Evolutionary conservation across 2,888 invertebrate genomes (phyloP).

Genomic region (Colletes collaris): DNA sequence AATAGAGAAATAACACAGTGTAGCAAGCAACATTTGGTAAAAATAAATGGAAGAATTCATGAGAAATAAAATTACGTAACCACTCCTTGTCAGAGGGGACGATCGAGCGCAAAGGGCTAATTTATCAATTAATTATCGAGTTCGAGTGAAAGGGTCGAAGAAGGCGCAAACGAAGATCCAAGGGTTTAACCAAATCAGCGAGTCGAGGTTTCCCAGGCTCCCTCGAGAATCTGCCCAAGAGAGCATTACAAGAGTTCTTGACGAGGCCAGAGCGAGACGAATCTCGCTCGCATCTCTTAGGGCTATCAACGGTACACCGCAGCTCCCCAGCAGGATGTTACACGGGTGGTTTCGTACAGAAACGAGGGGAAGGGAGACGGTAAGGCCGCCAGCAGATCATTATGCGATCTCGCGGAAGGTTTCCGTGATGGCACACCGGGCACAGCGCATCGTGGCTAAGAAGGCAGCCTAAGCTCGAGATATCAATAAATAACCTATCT

Average conservation of each 20-base stretch:
- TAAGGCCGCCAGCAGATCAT: constrained; percentile 40
- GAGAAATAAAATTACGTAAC: too few relatives aligned
- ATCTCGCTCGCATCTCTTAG: constrained; percentile 64
- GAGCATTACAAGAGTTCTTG: constrained; percentile 36
- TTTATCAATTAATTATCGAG: too few relatives aligned
- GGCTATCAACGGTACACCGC: constrained; percentile 64
- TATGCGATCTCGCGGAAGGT: constrained; percentile 65
- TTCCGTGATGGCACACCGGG: constrained; percentile 66
- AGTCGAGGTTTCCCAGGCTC: constrained; percentile 35
- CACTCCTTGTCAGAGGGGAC: too few relatives aligned
- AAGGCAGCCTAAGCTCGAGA: constrained; percentile 64
- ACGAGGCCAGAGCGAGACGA: constrained; percentile 56
- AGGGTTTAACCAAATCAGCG: constrained; percentile 22
- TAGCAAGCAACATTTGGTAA: too few relatives aligned
- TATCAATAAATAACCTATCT: constrained; percentile 79
- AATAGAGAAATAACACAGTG: too few relatives aligned
- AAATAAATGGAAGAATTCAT: too few relatives aligned
- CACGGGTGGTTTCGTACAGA: constrained; percentile 53
- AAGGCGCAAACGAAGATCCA: background rate
- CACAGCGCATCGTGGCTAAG: constrained; percentile 58
- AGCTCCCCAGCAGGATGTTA: constrained; percentile 64
- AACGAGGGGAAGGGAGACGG: constrained; percentile 25
- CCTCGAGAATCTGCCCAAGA: background rate
- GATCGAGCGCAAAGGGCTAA: too few relatives aligned
- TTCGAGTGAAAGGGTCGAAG: too few relatives aligned